Evolutionary conservation across 2,797 vertebrate genomes (phyloP), one percentile per base, ranked within the genome.

Genomic region (Naso thynnoides): DNA sequence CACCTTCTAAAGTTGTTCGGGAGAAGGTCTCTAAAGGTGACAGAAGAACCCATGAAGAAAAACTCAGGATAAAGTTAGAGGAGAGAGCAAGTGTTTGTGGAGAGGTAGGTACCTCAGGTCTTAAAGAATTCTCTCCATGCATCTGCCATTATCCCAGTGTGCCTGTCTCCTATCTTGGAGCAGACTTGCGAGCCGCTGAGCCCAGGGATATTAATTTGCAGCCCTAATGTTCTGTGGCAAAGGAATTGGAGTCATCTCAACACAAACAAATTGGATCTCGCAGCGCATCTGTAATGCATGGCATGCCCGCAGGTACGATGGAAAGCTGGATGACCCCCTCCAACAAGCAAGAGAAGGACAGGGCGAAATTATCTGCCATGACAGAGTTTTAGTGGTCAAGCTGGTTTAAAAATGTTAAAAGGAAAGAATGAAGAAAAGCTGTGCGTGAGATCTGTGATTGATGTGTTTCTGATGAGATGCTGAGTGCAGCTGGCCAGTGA

Each of bases 211-310:
- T 92, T 93, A 78, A 93, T 92, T 93, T 91, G 83, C 80, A 78
- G 89, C 88, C 84, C 79, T 93, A 92, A 93, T 94, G 90, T 91
- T 93, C 86, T 90, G 88, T 90, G 87, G 89, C 90, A 85, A 90
- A 86, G 85, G 83, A 81, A 93, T 82, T 84, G 81, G 87, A 93
- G 85, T 89, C 83, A 88, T 93, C 92, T 90, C 84, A 84, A 85
- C 88, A 82, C 83, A 90, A 92, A 92, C 89, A 93, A 91, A 93
- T 93, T 91, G 90, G 88, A 90, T 91, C 76, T 77, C 18, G 70
- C 80, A 83, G 88, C 90, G 91, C 81, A 86, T 92, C 81, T 74
- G 71, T 76, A 74, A 85, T 85, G 84, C 73, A 67, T 86, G 85
- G 54, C 73, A 75, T 76, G 84, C 87, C 85, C 41, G 78, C 62